phyloP scores from a whole-genome alignment of 1,140 invertebrate species.

The Meloidogyne exigua region DNA sequence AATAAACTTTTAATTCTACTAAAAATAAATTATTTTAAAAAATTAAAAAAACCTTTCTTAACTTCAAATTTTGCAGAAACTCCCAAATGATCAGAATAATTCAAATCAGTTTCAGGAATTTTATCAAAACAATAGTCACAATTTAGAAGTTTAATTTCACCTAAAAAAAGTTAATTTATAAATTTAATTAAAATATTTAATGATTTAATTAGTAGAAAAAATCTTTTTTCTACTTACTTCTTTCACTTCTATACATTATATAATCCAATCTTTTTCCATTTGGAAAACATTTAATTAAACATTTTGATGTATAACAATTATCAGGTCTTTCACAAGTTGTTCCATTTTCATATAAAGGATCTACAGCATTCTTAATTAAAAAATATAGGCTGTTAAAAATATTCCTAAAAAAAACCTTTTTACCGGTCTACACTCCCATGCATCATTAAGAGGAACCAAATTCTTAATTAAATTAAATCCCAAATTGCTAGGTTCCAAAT shows the following conservation, averaged over 20 bases:
- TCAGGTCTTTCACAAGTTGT: conserved; percentile 78
- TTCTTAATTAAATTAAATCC: conserved; percentile 72
- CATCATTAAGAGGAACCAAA: conserved; percentile 68
- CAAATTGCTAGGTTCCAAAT: conserved; percentile 81
- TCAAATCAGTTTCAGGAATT: conserved; percentile 66
- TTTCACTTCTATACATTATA: conserved; percentile 72
- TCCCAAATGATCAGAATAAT: conserved; percentile 56
- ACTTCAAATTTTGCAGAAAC: conserved; percentile 40
- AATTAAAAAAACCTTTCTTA: conserved; percentile 22
- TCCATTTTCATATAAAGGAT: conserved; percentile 53
- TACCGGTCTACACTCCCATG: conserved; percentile 61
- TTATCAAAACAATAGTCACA: conserved; percentile 70
- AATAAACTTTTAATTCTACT: too few species aligned
- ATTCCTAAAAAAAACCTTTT: conserved; percentile 11
- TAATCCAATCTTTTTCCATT: conserved; percentile 86
- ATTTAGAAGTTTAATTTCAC: conserved; percentile 28
- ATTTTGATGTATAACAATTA: conserved; percentile 77
- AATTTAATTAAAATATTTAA: conserved; percentile 48
- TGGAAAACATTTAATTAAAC: conserved; percentile 68
- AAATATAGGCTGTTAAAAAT: not conserved
- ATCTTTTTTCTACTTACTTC: conserved; percentile 61
- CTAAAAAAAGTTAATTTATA: conserved; percentile 35
- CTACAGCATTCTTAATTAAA: conserved; percentile 9
- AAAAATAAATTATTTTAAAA: too few species aligned
- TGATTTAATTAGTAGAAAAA: conserved; percentile 28